A percentile compares a stretch with the other conserved stretches of the same genome.
These are phyloP conservation scores for Gymnobelideus leadbeateri DNA, from an alignment of 2,113 vertebrate species.

Conservation along the genomic window DNA sequence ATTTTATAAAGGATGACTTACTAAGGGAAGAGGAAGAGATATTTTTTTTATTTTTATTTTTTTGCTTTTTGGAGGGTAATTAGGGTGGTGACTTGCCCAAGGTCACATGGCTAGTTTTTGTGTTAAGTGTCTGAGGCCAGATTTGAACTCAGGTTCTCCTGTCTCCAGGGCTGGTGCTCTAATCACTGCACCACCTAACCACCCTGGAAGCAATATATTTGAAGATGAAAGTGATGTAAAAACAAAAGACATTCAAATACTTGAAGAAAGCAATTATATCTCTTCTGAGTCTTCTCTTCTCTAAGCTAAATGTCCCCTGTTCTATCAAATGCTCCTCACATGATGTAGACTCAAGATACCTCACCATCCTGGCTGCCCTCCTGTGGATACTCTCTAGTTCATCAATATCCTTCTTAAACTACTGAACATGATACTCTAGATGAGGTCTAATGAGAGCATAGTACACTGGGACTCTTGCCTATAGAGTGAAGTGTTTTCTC, in stretches of 20 bases:
- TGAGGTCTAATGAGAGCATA: neutral
- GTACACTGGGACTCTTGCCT: neutral
- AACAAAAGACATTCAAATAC: neutral
- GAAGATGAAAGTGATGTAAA: neutral
- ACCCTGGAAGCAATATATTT: neutral
- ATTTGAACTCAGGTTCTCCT: too few species aligned
- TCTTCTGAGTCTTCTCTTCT: neutral
- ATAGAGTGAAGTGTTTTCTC: neutral
- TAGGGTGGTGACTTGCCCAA: too few species aligned
- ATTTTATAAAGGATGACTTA: neutral
- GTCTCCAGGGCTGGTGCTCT: too few species aligned
- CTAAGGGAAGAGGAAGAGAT: neutral
- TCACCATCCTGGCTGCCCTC: neutral
- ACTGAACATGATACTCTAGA: neutral
- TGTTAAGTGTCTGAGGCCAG: too few species aligned
- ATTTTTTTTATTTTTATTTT: too few species aligned
- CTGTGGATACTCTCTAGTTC: neutral
- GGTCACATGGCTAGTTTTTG: too few species aligned
- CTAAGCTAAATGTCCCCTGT: neutral
- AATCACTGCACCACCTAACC: too few species aligned
- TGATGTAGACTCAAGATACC: neutral
- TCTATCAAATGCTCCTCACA: neutral
- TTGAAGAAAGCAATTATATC: neutral
- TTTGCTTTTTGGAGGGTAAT: too few species aligned
- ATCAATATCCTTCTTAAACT: neutral